Conservation (phyloP, 2,888 invertebrate genomes). For the Ornithoptera alexandrae region DNA sequence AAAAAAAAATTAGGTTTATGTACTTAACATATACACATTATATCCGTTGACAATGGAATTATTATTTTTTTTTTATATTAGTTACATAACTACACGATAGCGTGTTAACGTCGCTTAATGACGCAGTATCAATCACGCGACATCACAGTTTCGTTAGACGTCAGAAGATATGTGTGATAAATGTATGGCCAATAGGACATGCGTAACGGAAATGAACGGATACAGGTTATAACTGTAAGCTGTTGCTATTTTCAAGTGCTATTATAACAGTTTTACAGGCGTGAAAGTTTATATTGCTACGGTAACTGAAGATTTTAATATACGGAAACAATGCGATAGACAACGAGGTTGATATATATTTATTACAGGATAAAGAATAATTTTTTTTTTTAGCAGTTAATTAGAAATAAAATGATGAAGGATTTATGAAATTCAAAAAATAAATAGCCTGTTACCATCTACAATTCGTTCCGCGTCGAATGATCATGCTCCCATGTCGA, state of each 20-base stretch:
- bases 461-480: no score
- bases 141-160: neutral
- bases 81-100: slow-evolving; percentile 17
- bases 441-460: no score
- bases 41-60: no score
- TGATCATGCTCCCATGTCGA: no score
- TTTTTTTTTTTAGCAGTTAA: no score
- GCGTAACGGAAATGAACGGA: neutral
- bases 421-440: no score
- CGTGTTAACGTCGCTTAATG: slow-evolving; percentile 14
- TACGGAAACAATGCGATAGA: neutral
- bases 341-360: neutral
- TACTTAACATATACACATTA: no score
- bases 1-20: no score
- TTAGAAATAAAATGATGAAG: no score
- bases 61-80: neutral
- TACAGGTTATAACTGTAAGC: slow-evolving; percentile 19
- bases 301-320: neutral
- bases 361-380: no score
- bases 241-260: neutral
- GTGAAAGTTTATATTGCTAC: slow-evolving; percentile 3
- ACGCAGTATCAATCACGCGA: slow-evolving; percentile 19
- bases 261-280: slow-evolving; percentile 32
- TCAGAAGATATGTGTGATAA: slow-evolving; percentile 3
- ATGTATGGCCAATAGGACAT: slow-evolving; percentile 2